A percentile compares a stretch with the other conserved stretches of the same genome.
Conservation (phyloP, 2,888 invertebrate species). For the Thysanoteuthis rhombus region DNA sequence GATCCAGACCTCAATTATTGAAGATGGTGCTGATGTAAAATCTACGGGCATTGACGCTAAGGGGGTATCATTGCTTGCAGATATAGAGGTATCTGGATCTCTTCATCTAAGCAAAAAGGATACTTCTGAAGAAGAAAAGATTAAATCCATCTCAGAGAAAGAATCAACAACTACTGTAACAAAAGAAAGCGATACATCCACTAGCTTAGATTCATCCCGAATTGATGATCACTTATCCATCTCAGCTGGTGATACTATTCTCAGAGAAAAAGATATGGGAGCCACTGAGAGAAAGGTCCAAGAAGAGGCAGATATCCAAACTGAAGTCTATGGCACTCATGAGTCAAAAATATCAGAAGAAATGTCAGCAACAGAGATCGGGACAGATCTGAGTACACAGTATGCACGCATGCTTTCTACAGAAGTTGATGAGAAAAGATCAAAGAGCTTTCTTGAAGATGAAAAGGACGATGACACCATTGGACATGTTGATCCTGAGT, state of each 20-base stretch:
- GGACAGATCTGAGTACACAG: background rate
- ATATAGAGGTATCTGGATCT: background rate
- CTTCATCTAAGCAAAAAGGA: background rate
- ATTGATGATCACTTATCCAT: background rate
- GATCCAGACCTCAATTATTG: background rate
- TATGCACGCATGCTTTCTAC: background rate
- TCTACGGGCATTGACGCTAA: background rate
- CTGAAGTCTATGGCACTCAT: background rate
- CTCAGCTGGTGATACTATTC: background rate
- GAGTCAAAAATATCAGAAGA: background rate
- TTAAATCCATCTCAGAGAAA: too few relatives aligned
- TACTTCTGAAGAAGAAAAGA: background rate
- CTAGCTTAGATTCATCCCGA: background rate
- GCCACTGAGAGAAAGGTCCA: background rate
- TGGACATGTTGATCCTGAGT: background rate
- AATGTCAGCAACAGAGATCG: background rate
- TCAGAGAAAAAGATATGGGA: background rate
- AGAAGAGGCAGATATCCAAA: background rate
- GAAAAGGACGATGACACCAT: background rate
- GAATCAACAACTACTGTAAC: background rate
- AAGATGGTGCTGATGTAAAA: background rate
- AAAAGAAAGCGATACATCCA: background rate
- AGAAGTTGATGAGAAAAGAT: background rate
- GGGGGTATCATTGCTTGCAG: constrained; percentile 1
- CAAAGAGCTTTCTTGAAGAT: background rate